Percentiles rank a stretch among this genome's conserved stretches.
phyloP scores from a whole-genome alignment of 1,140 invertebrate genomes.

The Dendroctonus valens region DNA sequence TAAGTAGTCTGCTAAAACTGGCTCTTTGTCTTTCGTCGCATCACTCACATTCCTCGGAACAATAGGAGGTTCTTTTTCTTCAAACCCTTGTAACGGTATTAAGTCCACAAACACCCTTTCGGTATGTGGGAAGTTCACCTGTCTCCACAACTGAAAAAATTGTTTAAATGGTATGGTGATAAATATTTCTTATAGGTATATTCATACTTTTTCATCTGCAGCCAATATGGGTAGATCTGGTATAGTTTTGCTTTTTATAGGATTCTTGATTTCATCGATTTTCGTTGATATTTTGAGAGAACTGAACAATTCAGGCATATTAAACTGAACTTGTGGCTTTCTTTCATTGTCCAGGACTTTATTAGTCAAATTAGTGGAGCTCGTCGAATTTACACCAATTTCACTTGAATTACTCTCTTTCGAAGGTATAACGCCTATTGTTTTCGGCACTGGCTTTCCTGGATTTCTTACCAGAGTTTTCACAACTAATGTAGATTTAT shows the following conservation, averaged over 20 bases:
- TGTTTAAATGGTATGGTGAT: slow-evolving; percentile 2
- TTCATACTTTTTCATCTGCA: slow-evolving; percentile 41
- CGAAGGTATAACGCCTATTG: slow-evolving; percentile 4
- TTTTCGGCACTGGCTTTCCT: slow-evolving; percentile 24
- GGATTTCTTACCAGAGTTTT: slow-evolving; percentile 40
- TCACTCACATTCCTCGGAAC: slow-evolving; percentile 25
- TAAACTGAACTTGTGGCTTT: slow-evolving; percentile 24
- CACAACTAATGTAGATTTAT: slow-evolving; percentile 7
- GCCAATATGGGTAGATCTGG: slow-evolving; percentile 33
- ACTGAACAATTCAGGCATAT: slow-evolving; percentile 37
- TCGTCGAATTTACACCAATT: background rate
- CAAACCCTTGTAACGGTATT: slow-evolving; percentile 37
- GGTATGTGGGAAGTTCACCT: slow-evolving; percentile 43
- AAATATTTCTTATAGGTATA: background rate
- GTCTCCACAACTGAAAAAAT: slow-evolving; percentile 38
- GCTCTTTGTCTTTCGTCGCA: slow-evolving; percentile 42
- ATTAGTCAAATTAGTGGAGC: background rate
- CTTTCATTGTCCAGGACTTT: background rate
- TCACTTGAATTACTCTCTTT: slow-evolving; percentile 1
- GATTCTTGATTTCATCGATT: slow-evolving; percentile 38
- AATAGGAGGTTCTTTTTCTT: slow-evolving; percentile 24
- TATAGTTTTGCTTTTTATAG: slow-evolving; percentile 31
- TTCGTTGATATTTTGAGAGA: slow-evolving; percentile 33
- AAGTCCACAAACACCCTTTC: slow-evolving; percentile 42
- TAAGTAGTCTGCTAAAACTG: slow-evolving; percentile 38